Evolutionary conservation across 2,113 vertebrate species (phyloP).

Genomic region (Pholis gunnellus): DNA sequence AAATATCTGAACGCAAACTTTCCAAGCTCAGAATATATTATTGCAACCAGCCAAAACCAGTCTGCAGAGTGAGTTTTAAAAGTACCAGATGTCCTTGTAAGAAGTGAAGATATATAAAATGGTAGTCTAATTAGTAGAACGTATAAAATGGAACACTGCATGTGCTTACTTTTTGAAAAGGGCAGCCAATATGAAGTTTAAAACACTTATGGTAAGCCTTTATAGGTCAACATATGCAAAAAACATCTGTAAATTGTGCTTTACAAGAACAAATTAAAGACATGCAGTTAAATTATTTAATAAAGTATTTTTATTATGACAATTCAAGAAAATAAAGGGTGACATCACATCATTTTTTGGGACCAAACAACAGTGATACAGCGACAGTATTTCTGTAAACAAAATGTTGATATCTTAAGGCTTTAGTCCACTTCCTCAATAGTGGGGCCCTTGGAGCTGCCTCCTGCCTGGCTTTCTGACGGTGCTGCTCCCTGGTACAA

Average conservation of each 20-base stretch:
- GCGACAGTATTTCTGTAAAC: background rate
- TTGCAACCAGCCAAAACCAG: too few species aligned
- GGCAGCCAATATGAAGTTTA: background rate
- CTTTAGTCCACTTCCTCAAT: slow-evolving; percentile 80
- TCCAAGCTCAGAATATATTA: background rate
- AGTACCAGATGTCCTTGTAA: too few species aligned
- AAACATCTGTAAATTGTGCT: background rate
- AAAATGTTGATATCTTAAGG: background rate
- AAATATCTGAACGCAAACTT: background rate
- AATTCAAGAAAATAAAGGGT: background rate
- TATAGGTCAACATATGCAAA: background rate
- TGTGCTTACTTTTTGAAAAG: background rate
- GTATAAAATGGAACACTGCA: too few species aligned
- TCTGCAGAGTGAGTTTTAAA: too few species aligned
- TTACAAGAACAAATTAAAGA: background rate
- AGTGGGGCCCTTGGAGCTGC: slow-evolving; percentile 69
- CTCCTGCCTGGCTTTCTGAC: slow-evolving; percentile 52
- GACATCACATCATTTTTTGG: background rate
- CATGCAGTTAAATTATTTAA: background rate
- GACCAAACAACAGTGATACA: background rate
- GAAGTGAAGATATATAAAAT: too few species aligned
- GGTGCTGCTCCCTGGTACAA: slow-evolving; percentile 70
- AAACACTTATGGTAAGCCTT: background rate
- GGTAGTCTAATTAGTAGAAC: too few species aligned
- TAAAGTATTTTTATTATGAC: slow-evolving; percentile 38